Conservation (phyloP, 2,113 vertebrate genomes). For the Dinomys branickii region DNA sequence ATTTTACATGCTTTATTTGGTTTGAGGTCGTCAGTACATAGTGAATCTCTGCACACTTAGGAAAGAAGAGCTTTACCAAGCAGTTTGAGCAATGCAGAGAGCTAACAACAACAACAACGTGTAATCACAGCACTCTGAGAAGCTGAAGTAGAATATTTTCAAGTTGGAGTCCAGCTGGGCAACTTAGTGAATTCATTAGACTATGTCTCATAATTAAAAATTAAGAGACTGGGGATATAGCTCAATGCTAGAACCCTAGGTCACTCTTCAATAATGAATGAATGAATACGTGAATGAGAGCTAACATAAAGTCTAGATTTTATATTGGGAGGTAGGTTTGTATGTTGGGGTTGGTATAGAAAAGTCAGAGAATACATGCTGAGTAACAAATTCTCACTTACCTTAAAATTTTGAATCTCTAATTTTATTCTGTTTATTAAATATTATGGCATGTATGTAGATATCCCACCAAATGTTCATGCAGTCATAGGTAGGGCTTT, state of each 20-base stretch:
- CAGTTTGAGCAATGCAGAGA: background rate
- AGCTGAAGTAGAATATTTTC: background rate
- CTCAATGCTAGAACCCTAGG: background rate
- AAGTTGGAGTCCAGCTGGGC: background rate
- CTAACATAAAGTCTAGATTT: background rate
- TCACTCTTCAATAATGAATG: background rate
- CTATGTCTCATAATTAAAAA: background rate
- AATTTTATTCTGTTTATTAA: background rate
- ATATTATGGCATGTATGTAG: background rate
- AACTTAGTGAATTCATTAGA: background rate
- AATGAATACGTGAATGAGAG: background rate
- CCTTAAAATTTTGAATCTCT: background rate
- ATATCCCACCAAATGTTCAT: background rate
- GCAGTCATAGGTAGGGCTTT: background rate
- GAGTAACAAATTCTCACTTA: background rate
- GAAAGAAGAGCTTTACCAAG: background rate
- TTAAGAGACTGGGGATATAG: background rate
- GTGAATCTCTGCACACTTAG: background rate
- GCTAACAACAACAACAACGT: background rate
- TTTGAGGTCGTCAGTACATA: background rate
- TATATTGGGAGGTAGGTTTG: background rate
- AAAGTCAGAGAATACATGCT: background rate
- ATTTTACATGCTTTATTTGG: background rate
- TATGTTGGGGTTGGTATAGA: rapidly evolving
- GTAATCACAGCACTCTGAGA: background rate